These are phyloP conservation scores for Bombus haemorrhoidalis DNA, from an alignment of 1,140 invertebrate genomes.

Conservation along the genomic window DNA sequence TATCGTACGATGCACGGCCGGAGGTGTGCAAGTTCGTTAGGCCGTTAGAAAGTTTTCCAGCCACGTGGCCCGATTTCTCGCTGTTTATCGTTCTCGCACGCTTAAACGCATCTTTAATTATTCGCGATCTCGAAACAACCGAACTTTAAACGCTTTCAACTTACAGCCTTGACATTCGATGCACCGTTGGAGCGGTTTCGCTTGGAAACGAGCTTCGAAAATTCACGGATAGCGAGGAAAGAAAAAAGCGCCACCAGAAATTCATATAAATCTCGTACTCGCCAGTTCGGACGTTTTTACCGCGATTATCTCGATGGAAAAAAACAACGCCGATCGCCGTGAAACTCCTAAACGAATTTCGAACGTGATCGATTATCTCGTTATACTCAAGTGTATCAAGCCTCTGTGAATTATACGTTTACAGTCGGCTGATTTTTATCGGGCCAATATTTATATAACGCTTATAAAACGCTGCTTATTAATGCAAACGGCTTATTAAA, in stretches of 20 bases:
- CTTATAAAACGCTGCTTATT: background rate
- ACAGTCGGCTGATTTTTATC: too few species aligned
- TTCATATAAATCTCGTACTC: too few species aligned
- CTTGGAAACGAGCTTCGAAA: too few species aligned
- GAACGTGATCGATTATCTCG: background rate
- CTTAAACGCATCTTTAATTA: background rate
- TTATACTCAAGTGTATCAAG: fast-evolving
- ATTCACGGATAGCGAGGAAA: background rate
- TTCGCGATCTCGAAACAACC: background rate
- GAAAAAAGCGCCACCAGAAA: background rate
- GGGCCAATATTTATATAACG: too few species aligned
- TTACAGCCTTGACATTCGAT: background rate
- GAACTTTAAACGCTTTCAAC: background rate
- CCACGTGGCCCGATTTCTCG: background rate
- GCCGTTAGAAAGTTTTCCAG: constrained; percentile 21
- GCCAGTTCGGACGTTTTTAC: too few species aligned
- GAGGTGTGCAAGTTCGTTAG: constrained; percentile 10
- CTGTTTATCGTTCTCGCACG: background rate
- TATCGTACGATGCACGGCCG: constrained; percentile 7
- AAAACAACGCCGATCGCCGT: background rate
- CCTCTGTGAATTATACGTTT: background rate
- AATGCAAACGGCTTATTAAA: background rate
- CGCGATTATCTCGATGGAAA: background rate
- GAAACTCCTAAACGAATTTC: background rate
- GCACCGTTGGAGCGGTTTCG: background rate